Conservation (phyloP, 2,113 vertebrate genomes). For the Poeciliopsis prolifica region DNA sequence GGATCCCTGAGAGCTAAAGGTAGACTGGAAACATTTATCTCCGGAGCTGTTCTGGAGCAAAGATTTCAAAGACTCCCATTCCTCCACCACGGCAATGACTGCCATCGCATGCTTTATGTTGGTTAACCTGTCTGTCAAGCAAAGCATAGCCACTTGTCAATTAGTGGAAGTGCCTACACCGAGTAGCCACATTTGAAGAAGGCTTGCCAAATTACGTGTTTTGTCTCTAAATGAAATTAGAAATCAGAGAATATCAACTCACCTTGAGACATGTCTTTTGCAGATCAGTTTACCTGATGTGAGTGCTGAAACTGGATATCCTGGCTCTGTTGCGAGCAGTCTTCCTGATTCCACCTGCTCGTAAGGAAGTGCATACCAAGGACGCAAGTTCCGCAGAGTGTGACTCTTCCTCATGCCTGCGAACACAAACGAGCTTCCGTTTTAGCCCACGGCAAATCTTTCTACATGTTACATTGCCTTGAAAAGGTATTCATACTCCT, state of each 20-base stretch:
- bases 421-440: neutral
- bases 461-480: neutral
- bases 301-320: conserved; percentile 27
- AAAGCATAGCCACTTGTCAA: neutral
- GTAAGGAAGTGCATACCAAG: neutral
- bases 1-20: conserved; percentile 23
- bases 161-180: neutral
- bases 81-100: conserved; percentile 34
- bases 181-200: neutral
- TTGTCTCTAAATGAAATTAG: neutral
- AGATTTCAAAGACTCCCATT: conserved; percentile 24
- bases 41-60: conserved; percentile 13
- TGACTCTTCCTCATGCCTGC: neutral
- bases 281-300: conserved; percentile 12
- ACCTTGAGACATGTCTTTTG: conserved; percentile 39
- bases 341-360: conserved; percentile 27
- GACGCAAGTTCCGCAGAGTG: neutral
- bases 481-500: too few species aligned
- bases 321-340: conserved; percentile 17
- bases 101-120: conserved; percentile 26
- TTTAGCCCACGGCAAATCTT: neutral
- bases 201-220: too few species aligned
- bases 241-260: neutral
- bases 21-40: conserved; percentile 1
- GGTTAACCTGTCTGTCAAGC: neutral